Base-by-base conservation (phyloP, 2,797 vertebrate genomes). In the Falco concolor region DNA sequence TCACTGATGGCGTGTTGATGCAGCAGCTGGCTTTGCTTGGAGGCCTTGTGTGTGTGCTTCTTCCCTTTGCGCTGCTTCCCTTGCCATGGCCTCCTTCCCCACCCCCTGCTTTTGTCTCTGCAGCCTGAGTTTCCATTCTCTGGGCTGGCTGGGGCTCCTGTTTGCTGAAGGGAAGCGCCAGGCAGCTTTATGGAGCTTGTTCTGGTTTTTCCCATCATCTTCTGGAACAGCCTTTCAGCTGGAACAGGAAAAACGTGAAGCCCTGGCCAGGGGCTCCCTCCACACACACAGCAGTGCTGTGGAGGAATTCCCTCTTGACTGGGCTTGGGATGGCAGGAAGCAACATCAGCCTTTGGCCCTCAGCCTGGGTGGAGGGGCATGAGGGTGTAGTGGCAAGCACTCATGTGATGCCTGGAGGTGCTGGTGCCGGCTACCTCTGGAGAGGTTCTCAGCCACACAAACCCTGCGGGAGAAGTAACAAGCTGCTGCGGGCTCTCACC, bases 81-180 rank as follows among this genome's bases (percentile, higher is more conserved):
- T 96, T 74, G 67, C 60, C 72, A 75, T 93, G 95, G 92, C 95
- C 96, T 76, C 96, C 73, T 84, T 67, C 93, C 44, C 75, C 21
- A 24, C 45, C 14, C 2, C 28, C 75, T 61, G 14, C 73, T 90
- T 91, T 95, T 94, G 89, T 94, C 87, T 88, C 65, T 85, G 81
- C 59, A 87, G 86, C 72, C 63, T 14, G 74, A 82, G 81, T 89
- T 89, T 82, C 89, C 89, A 87, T 89, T 87, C 78, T 85, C 72
- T n/a, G 59, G 32, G 12, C 82, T 87, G 87, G 64, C 91, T 89
- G 81, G 60, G 87, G 68, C 89, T 96, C 81, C 94, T 65, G 8
- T 89, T 93, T 63, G 87, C 94, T 76, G 81, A 76, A 83, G 94
- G 84, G 91, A 93, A 93, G 49, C 18, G 9, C 78, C 78, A 77